phyloP scores from a whole-genome alignment of 2,113 vertebrate genomes.

The Anser brachyrhynchus region DNA sequence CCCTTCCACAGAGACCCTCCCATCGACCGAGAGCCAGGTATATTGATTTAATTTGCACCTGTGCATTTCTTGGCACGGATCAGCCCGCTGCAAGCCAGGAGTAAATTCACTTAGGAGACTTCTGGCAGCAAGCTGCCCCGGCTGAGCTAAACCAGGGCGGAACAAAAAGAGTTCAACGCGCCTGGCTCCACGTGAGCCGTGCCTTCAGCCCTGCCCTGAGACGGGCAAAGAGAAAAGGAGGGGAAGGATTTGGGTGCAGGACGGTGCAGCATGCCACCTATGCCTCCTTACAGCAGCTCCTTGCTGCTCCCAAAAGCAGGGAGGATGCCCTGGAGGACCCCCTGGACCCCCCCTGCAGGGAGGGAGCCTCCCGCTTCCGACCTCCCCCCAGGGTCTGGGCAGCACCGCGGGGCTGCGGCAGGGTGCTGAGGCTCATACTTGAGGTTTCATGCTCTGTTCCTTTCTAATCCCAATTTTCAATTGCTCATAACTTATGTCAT shows the following conservation, averaged over 20 bases:
- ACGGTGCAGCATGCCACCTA: background rate
- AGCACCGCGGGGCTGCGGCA: background rate
- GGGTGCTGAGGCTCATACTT: background rate
- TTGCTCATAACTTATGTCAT: conserved; percentile 48
- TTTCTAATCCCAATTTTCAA: conserved; percentile 19
- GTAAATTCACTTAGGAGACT: conserved; percentile 20
- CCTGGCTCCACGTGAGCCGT: background rate
- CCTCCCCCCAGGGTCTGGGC: background rate
- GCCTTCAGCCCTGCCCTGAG: background rate
- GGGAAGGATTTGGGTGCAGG: background rate
- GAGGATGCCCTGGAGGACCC: background rate
- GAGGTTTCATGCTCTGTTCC: background rate
- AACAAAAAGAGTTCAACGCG: background rate
- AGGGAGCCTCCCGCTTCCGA: fast-evolving
- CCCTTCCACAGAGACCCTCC: background rate
- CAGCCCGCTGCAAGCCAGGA: background rate
- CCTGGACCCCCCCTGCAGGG: background rate
- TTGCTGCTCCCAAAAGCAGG: background rate
- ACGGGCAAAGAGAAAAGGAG: background rate
- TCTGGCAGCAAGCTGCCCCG: conserved; percentile 43
- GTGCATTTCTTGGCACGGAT: conserved; percentile 26
- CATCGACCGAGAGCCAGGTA: background rate
- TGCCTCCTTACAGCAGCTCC: background rate
- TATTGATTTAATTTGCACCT: conserved; percentile 62
- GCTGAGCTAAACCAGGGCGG: background rate